Conservation (phyloP, 2,888 invertebrate genomes). For the Pyrrhia umbra region DNA sequence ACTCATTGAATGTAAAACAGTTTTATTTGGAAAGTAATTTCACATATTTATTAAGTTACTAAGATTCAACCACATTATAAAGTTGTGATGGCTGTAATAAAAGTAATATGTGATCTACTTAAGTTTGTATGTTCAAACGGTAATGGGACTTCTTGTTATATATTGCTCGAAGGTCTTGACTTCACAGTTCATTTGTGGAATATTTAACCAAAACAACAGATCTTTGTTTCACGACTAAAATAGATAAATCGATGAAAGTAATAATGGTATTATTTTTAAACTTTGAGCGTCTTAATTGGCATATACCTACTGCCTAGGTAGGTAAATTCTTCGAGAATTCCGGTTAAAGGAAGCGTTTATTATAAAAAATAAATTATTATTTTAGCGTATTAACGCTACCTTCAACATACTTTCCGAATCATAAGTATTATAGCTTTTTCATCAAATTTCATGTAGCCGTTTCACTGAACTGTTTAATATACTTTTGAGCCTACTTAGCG, state of each 20-base stretch:
- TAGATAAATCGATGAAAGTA: constrained; percentile 5
- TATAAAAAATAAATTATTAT: no score
- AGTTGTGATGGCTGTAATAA: constrained; percentile 37
- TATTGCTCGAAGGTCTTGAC: constrained; percentile 19
- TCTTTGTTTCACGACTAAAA: constrained; percentile 2
- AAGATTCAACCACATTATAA: constrained; percentile 38
- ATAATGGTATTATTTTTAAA: background rate
- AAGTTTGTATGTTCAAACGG: constrained; percentile 2
- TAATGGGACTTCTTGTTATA: constrained; percentile 29
- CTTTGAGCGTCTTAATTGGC: background rate
- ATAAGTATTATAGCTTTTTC: no score
- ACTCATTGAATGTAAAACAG: constrained; percentile 32
- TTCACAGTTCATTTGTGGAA: constrained; percentile 26
- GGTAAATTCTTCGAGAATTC: no score
- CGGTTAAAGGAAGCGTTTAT: no score
- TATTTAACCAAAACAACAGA: constrained; percentile 11
- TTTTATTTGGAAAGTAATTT: constrained; percentile 37
- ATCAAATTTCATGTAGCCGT: no score
- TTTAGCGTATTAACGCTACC: no score
- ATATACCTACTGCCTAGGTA: no score
- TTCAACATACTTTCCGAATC: no score
- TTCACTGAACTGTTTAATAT: no score
- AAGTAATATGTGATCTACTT: constrained; percentile 47
- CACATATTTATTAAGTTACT: constrained; percentile 53
- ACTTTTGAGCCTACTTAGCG: no score